These are phyloP conservation scores for Malthinus seriepunctatus DNA, from an alignment of 2,888 invertebrate genomes.

Conservation along the genomic window DNA sequence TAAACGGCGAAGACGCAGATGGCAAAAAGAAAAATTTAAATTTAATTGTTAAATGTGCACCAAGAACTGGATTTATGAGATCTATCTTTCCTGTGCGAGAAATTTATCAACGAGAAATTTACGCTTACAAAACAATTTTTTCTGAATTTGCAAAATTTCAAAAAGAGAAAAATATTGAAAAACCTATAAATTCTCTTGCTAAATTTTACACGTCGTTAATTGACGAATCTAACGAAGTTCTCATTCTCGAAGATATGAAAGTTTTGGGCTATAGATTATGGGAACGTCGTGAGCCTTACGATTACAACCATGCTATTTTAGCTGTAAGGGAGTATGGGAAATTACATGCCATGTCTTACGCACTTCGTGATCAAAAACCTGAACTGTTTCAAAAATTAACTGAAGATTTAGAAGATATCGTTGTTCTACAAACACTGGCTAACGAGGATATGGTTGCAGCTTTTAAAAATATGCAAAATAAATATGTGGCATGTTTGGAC, in stretches of 20 bases:
- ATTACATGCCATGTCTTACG: constrained; percentile 42
- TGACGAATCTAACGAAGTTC: constrained; percentile 30
- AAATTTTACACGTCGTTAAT: constrained; percentile 20
- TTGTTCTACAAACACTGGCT: too few species aligned
- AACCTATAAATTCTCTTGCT: constrained; percentile 28
- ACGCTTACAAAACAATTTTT: constrained; percentile 38
- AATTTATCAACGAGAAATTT: constrained; percentile 39
- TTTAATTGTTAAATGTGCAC: constrained; percentile 42
- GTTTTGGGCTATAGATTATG: constrained; percentile 21
- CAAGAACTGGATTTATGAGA: constrained; percentile 32
- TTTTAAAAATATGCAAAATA: neutral
- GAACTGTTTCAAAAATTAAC: constrained; percentile 31
- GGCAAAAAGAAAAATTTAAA: constrained; percentile 27
- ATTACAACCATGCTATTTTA: constrained; percentile 37
- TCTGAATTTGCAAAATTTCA: constrained; percentile 35
- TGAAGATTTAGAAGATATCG: constrained; percentile 8
- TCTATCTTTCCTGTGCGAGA: constrained; percentile 32
- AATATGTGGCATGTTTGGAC: neutral
- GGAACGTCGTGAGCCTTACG: constrained; percentile 29
- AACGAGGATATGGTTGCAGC: too few species aligned
- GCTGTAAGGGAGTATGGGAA: constrained; percentile 39
- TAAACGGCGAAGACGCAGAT: constrained; percentile 20
- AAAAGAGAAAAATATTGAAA: constrained; percentile 27
- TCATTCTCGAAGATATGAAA: constrained; percentile 39
- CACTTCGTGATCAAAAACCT: constrained; percentile 34